Evolutionary conservation across 2,797 vertebrate species (phyloP).

Genomic region (Halcyon leucocephala): DNA sequence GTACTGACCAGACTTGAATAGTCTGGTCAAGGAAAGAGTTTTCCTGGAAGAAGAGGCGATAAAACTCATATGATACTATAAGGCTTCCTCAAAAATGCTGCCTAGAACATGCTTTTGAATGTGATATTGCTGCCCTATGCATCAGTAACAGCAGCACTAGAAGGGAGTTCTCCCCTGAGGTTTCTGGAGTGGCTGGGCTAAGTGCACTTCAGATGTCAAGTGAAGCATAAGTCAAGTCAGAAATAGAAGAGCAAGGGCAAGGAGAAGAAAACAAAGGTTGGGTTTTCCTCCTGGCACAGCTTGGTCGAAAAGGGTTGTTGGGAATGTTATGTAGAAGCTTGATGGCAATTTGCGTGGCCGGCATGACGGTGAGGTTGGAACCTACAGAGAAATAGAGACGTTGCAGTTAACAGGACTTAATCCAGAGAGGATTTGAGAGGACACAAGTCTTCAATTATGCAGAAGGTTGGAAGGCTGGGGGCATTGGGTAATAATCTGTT

Average conservation of each 20-base stretch:
- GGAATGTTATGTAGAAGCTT: not conserved
- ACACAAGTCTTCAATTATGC: not conserved
- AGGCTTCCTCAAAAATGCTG: not conserved
- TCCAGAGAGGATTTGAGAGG: not conserved
- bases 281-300: not conserved
- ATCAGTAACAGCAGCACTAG: not conserved
- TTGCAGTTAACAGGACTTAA: not conserved
- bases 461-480: not conserved
- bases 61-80: not conserved
- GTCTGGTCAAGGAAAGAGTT: not conserved
- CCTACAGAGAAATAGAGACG: not conserved
- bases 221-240: not conserved
- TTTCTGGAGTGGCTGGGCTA: not conserved
- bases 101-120: not conserved
- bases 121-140: not conserved
- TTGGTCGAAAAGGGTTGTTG: not conserved
- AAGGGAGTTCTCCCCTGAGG: not conserved
- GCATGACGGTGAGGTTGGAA: not conserved
- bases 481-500: not conserved
- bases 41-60: not conserved
- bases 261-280: not conserved
- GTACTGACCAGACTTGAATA: too few species aligned
- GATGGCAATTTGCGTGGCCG: not conserved
- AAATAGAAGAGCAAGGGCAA: not conserved
- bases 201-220: not conserved